These are phyloP conservation scores for Drosophila incognita DNA, from an alignment of 2,888 invertebrate species.

Conservation along the genomic window DNA sequence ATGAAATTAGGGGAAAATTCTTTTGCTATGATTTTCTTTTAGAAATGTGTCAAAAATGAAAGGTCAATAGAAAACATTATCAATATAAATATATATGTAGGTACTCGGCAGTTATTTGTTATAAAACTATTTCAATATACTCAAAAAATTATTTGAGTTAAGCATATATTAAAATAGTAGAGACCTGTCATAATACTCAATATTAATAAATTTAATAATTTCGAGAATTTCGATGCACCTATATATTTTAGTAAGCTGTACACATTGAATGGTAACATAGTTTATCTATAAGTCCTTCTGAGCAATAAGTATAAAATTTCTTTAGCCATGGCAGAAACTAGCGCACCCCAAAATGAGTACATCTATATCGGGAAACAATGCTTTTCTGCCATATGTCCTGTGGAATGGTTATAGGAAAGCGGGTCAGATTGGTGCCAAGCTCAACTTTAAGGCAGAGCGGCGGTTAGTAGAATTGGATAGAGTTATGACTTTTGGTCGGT, in stretches of 20 bases:
- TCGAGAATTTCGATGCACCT: background rate
- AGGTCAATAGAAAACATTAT: background rate
- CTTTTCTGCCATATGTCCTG: background rate
- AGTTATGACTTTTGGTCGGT: background rate
- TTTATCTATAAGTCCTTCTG: background rate
- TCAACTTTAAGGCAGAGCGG: background rate
- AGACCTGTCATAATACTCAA: background rate
- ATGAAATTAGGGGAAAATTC: background rate
- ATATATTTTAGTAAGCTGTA: background rate
- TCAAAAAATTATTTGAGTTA: background rate
- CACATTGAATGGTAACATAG: background rate
- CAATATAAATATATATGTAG: background rate
- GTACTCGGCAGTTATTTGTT: background rate
- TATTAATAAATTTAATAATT: background rate
- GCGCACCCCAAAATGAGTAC: background rate
- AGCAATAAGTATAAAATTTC: background rate
- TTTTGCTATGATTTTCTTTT: background rate
- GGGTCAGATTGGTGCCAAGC: background rate
- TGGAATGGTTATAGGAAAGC: background rate
- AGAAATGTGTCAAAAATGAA: background rate
- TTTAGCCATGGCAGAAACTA: background rate
- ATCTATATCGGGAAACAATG: background rate
- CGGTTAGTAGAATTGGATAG: background rate
- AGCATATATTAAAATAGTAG: background rate
- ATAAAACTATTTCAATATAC: background rate